A percentile compares a stretch with the other conserved stretches of the same genome.
Evolutionary conservation across 1,140 invertebrate species (phyloP).

Genomic region (Ceratina australensis): DNA sequence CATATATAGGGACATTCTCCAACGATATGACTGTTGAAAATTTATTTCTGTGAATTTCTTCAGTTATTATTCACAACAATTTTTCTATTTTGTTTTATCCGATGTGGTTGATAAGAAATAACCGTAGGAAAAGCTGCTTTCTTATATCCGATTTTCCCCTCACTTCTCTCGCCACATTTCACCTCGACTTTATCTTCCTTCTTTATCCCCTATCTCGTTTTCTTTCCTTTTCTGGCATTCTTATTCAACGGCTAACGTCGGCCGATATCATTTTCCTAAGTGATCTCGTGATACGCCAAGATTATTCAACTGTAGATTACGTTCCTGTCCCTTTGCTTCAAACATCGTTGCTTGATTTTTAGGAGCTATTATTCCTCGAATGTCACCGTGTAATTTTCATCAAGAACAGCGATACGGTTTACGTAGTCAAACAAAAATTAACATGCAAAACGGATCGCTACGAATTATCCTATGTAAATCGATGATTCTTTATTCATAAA

Average conservation of each 20-base stretch:
- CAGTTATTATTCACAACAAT: no score
- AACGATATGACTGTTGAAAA: no score
- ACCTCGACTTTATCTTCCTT: not conserved
- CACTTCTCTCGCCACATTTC: conserved; percentile 16
- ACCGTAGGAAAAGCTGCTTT: no score
- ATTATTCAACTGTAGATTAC: conserved; percentile 26
- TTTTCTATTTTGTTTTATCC: no score
- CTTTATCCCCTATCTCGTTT: conserved; percentile 2
- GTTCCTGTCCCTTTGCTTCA: not conserved
- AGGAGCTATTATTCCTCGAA: not conserved
- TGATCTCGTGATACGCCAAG: conserved; percentile 24
- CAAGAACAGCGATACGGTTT: no score
- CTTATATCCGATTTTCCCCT: not conserved
- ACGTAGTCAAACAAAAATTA: no score
- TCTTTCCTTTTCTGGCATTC: not conserved
- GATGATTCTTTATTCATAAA: no score
- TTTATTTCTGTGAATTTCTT: no score
- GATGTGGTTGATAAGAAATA: no score
- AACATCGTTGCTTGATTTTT: not conserved
- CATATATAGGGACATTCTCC: no score
- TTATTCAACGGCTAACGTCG: conserved; percentile 3
- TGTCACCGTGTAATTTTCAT: not conserved
- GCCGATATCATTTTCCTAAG: conserved; percentile 54
- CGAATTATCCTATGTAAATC: no score
- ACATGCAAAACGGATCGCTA: no score